phyloP scores from a whole-genome alignment of 2,888 invertebrate genomes.

The Xestia ashworthii region DNA sequence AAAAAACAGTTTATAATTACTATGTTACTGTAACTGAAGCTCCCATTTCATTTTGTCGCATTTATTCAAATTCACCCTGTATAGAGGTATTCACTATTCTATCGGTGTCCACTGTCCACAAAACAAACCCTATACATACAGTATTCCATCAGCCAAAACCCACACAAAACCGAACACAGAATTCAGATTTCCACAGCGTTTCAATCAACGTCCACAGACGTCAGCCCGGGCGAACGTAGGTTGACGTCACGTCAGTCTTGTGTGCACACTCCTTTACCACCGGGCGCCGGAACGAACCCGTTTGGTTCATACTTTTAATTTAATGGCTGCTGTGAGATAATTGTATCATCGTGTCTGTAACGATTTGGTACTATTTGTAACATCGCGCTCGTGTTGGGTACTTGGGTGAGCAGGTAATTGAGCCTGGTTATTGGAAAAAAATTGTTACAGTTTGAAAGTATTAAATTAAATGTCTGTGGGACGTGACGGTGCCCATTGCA shows the following conservation, averaged over 20 bases:
- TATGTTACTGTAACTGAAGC: too few species aligned
- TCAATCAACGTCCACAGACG: slow-evolving; percentile 21
- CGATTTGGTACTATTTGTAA: slow-evolving; percentile 52
- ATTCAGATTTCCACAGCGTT: slow-evolving; percentile 26
- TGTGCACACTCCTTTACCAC: slow-evolving; percentile 55
- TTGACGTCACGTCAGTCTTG: slow-evolving; percentile 12
- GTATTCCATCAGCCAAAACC: slow-evolving; percentile 18
- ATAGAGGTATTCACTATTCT: neutral
- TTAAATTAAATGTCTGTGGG: slow-evolving; percentile 4
- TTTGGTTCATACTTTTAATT: slow-evolving; percentile 73
- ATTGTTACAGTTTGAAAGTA: slow-evolving; percentile 4
- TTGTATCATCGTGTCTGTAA: slow-evolving; percentile 69
- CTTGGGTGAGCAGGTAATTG: slow-evolving; percentile 30
- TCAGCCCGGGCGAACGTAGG: neutral
- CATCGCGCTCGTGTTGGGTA: slow-evolving; percentile 40
- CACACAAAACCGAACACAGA: slow-evolving; percentile 21
- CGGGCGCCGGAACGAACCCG: slow-evolving; percentile 65
- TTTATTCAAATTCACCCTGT: too few species aligned
- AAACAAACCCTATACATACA: neutral
- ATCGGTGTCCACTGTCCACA: neutral
- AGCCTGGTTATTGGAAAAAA: slow-evolving; percentile 24
- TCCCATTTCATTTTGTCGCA: too few species aligned
- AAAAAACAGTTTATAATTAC: too few species aligned
- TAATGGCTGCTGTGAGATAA: slow-evolving; percentile 72
- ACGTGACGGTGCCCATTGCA: neutral